Evolutionary conservation across 2,888 invertebrate genomes (phyloP), one percentile per base, ranked within the genome.

Genomic region (Criorhina ranunculi): DNA sequence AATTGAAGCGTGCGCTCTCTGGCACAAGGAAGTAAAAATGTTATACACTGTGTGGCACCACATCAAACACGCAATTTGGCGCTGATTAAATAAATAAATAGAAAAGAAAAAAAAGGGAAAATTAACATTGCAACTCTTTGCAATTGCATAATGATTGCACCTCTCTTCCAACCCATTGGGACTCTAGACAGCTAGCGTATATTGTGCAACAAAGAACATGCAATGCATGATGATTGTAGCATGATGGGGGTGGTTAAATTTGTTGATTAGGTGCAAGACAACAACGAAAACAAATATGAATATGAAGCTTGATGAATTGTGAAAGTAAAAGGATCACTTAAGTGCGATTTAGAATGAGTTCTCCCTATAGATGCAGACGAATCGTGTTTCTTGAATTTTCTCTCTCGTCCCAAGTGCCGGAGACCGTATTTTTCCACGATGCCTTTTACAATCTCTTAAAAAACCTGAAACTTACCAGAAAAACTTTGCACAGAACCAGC

Each of bases 141-240:
- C 69, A 70, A 66, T 72, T 78, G 82, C 55, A 78, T 78, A 82
- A 82, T 82, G 12, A 57, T 78, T 66, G 49, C 11, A 37, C 51
- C 31, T n/a, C 60, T 12, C 70, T 31, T 24, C 42, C 8, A 42
- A 31, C 24, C 24, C 24, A 24, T 4, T 24, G 4, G 53, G 31
- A n/a, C n/a, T n/a, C 42, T 51, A 59, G 64, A 59, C 44, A 37
- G 46, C 12, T 17, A n/a, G n/a, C n/a, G 29, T 33, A 37, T 17
- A 70, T 72, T 37, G 55, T 37, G 66, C 9, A 53, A 55, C 15
- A 53, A 55, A 42, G 24, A 64, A n/a, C 77, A 78, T 72, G 66
- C 82, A 78, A 9, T 12, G 60, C 64, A 80, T 35, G 73, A 53
- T 75, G 29, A 57, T 37, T 62, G 12, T 40, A 35, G 62, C 31